Evolutionary conservation across 2,113 vertebrate species (phyloP).

Genomic region (Cnemophilus loriae): DNA sequence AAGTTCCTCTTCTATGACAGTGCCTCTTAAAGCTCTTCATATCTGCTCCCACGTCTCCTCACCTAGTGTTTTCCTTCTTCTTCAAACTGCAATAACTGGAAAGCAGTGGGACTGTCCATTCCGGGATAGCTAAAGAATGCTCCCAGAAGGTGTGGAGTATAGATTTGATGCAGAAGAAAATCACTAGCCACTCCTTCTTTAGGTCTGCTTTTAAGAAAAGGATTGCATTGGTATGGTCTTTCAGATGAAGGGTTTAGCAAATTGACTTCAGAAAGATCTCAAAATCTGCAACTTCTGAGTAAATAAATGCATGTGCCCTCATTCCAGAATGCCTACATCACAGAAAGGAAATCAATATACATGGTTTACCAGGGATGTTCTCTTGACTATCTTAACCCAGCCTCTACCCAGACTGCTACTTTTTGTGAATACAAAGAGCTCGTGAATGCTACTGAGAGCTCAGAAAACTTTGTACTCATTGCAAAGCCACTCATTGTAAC

Average conservation of each 20-base stretch:
- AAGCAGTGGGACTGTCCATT: not conserved
- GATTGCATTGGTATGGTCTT: not conserved
- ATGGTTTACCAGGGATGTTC: not conserved
- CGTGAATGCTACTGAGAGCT: not conserved
- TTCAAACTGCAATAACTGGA: not conserved
- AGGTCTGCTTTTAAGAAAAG: not conserved
- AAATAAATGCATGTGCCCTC: not conserved
- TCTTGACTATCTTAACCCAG: not conserved
- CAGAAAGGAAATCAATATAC: not conserved
- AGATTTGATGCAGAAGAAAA: not conserved
- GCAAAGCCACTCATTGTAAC: not conserved
- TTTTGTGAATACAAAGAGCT: not conserved
- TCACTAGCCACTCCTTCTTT: not conserved
- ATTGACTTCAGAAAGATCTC: not conserved
- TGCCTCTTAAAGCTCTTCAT: not conserved
- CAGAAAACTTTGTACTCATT: not conserved
- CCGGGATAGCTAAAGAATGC: not conserved
- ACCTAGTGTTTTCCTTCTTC: not conserved
- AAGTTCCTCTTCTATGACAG: not conserved
- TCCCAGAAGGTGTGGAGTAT: not conserved
- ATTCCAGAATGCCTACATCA: not conserved
- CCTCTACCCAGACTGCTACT: not conserved
- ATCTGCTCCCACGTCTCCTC: not conserved
- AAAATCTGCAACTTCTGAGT: not conserved
- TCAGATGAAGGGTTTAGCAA: not conserved